These are phyloP conservation scores for Augochlora pura DNA, from an alignment of 1,140 invertebrate genomes.

Conservation along the genomic window DNA sequence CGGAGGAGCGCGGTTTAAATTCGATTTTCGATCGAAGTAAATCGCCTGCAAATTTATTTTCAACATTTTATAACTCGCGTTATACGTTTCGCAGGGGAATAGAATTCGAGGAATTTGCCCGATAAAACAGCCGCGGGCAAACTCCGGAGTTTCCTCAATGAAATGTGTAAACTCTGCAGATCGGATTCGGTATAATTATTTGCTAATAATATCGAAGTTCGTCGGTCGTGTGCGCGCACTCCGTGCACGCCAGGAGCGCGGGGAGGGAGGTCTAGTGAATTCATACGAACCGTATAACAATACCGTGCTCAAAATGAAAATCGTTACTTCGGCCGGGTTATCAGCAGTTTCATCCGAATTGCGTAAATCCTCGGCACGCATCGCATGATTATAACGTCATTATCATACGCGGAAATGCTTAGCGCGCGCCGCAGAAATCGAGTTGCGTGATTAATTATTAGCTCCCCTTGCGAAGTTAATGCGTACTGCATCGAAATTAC, in stretches of 20 bases:
- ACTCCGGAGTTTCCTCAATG: not conserved
- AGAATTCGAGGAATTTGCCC: too few species aligned
- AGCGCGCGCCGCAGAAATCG: slow-evolving; percentile 19
- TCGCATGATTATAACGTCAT: slow-evolving; percentile 40
- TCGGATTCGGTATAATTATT: slow-evolving; percentile 15
- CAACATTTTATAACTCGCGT: too few species aligned
- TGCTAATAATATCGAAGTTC: slow-evolving; percentile 27
- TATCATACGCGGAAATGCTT: slow-evolving; percentile 43
- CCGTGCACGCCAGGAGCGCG: not conserved
- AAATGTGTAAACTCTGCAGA: slow-evolving; percentile 21
- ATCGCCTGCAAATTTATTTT: too few species aligned
- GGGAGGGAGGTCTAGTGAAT: not conserved
- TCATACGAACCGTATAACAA: slow-evolving; percentile 4
- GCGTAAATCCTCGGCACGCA: slow-evolving; percentile 39
- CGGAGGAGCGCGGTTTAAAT: too few species aligned
- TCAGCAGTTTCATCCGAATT: slow-evolving; percentile 30
- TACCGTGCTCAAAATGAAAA: slow-evolving; percentile 27
- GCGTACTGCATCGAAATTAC: slow-evolving; percentile 25
- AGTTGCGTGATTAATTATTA: slow-evolving; percentile 46
- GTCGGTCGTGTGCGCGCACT: not conserved
- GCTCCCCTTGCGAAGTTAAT: slow-evolving; percentile 16
- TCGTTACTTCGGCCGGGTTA: slow-evolving; percentile 34
- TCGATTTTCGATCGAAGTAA: too few species aligned
- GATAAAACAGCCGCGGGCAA: not conserved
- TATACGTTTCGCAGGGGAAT: too few species aligned